These are phyloP conservation scores for Lasioglossum calceatum DNA, from an alignment of 2,888 invertebrate genomes.

Conservation along the genomic window DNA sequence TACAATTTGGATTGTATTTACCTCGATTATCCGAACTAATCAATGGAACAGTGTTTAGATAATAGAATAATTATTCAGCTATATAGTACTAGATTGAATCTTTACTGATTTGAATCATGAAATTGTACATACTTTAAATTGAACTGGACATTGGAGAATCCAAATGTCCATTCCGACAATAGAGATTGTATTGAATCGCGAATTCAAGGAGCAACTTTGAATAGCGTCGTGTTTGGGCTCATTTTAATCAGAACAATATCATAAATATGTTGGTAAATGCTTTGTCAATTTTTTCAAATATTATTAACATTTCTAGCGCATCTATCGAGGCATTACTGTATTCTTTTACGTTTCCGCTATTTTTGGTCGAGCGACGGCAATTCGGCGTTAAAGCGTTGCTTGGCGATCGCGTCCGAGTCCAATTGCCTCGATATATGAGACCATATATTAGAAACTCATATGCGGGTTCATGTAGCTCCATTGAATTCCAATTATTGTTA, in stretches of 20 bases:
- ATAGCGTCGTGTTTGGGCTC: not conserved
- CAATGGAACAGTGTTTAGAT: not conserved
- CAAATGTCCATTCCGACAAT: not conserved
- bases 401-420: not conserved
- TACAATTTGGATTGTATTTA: not conserved
- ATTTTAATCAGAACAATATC: not conserved
- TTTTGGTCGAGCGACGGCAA: not conserved
- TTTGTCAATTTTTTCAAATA: not conserved
- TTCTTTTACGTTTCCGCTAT: not conserved
- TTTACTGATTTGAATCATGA: not conserved
- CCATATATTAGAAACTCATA: constrained; percentile 26
- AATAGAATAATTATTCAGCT: too few species aligned
- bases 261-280: not conserved
- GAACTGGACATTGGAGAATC: not conserved
- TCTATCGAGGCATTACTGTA: not conserved
- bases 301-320: not conserved
- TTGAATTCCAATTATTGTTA: constrained; percentile 37
- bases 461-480: constrained; percentile 17
- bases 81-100: not conserved
- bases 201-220: not conserved
- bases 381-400: constrained; percentile 12
- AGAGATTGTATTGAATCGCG: not conserved
- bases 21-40: not conserved
- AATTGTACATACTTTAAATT: not conserved
- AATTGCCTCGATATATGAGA: constrained; percentile 24